Evolutionary conservation across 2,888 invertebrate species (phyloP).

Genomic region (Molorchus minor): DNA sequence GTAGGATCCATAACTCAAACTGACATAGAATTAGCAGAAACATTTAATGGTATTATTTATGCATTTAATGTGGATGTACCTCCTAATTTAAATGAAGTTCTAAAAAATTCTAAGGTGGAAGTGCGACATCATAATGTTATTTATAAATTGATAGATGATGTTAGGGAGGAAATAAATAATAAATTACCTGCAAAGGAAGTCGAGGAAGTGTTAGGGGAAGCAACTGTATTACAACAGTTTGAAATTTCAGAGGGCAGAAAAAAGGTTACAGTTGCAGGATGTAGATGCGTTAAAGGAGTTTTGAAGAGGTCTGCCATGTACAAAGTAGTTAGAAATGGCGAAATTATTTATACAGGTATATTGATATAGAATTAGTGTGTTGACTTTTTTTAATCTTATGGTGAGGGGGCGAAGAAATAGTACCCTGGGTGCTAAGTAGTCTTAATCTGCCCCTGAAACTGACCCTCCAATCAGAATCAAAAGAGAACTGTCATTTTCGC

Average conservation of each 20-base stretch:
- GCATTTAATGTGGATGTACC: slow-evolving; percentile 83
- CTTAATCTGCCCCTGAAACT: too few species aligned
- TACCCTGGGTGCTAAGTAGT: too few species aligned
- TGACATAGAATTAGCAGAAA: slow-evolving; percentile 83
- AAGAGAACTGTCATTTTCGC: too few species aligned
- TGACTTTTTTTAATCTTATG: too few species aligned
- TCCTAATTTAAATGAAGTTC: slow-evolving; percentile 63
- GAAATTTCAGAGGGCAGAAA: slow-evolving; percentile 80
- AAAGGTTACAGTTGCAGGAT: slow-evolving; percentile 88
- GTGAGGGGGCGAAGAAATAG: too few species aligned
- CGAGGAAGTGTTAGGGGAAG: slow-evolving; percentile 84
- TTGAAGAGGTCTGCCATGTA: slow-evolving; percentile 75
- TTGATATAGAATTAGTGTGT: too few species aligned
- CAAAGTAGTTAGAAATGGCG: slow-evolving; percentile 73
- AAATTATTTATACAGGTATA: slow-evolving; percentile 77
- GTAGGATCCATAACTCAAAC: slow-evolving; percentile 86
- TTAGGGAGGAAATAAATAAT: slow-evolving; percentile 80
- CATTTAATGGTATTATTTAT: slow-evolving; percentile 84
- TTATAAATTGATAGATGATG: slow-evolving; percentile 89
- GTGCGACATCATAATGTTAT: slow-evolving; percentile 87
- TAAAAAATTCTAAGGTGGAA: slow-evolving; percentile 66
- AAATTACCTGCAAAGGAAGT: slow-evolving; percentile 76
- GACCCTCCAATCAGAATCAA: too few species aligned
- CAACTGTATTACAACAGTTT: slow-evolving; percentile 85
- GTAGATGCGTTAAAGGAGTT: slow-evolving; percentile 81